Base-by-base conservation (phyloP, 1,140 invertebrate species). In the Bombus affinis region DNA sequence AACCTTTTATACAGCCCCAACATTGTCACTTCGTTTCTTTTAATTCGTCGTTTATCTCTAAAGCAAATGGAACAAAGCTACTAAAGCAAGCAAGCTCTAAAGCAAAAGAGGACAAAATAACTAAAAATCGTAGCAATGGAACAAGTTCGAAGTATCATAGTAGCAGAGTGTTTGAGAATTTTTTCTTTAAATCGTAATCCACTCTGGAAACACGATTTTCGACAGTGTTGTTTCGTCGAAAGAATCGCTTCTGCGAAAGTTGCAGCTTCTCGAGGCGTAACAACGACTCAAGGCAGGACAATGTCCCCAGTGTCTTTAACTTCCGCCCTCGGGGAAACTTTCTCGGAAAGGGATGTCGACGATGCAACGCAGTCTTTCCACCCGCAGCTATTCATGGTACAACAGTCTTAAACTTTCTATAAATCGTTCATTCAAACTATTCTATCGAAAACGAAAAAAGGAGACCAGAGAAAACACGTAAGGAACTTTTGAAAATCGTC, bases 321-420 rank as follows among this genome's bases (percentile, higher is more conserved):
- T 85, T 80, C 57, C 77, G 70, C 47, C 68, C 76, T 62, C 39
- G n/a, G 15, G 76, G 32, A 80, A 83, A 85, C 76, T 80, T 85
- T 80, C 39, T 73, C 68, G 47, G 53, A 53, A 35, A 83, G 47
- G 62, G 82, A 37, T 44, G 73, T 68, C 82, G 76, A 78, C 68
- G 74, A 78, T 78, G 82, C 81, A 53, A 15, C 44, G 44, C 47
- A n/a, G 37, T 70, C 65, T 70, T 78, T 66, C 44, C 73, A 42
- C n/a, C 35, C 59, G 53, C 42, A 77, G 73, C 53, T 65, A 78
- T 78, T 65, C 75, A 44, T 44, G 39, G 28, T 78, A 18, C 42
- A 22, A 73, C 18, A 25, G 35, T 39, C 53, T 35, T 18, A n/a
- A 76, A 76, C 74, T 76, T 76, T 76, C 13, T 25, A 76, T 59